phyloP scores from a whole-genome alignment of 1,140 invertebrate genomes.

The Halotydeus destructor region DNA sequence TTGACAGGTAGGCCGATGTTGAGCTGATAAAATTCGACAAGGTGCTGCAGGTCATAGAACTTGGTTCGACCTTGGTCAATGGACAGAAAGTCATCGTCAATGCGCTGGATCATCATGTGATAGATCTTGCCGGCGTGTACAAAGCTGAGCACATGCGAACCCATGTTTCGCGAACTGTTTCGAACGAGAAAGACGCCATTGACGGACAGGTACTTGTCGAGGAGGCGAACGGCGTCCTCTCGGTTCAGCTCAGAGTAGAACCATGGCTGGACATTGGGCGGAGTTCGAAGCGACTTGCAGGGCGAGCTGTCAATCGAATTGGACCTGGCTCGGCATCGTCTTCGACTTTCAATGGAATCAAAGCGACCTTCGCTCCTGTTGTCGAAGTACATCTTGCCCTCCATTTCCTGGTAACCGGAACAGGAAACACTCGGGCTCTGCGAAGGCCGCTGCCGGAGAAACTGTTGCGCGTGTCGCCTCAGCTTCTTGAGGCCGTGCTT shows the following conservation, averaged over 20 bases:
- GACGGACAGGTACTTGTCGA: constrained; percentile 32
- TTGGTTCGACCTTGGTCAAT: constrained; percentile 38
- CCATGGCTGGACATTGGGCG: too few relatives aligned
- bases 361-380: too few relatives aligned
- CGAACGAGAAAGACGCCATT: constrained; percentile 41
- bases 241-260: constrained; percentile 36
- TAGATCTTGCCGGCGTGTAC: constrained; percentile 36
- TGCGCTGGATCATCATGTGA: constrained; percentile 33
- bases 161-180: constrained; percentile 36
- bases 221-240: constrained; percentile 33
- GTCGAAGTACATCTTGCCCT: too few relatives aligned
- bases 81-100: constrained; percentile 27
- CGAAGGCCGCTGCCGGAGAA: too few relatives aligned
- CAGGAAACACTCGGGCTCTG: too few relatives aligned
- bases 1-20: constrained; percentile 38
- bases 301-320: too few relatives aligned
- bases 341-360: too few relatives aligned
- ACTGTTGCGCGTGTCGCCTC: too few relatives aligned
- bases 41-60: constrained; percentile 40
- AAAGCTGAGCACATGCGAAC: constrained; percentile 38
- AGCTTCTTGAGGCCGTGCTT: too few relatives aligned
- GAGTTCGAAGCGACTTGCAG: too few relatives aligned
- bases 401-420: too few relatives aligned
- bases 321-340: too few relatives aligned
- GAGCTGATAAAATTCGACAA: constrained; percentile 42